Evolutionary conservation across 2,113 vertebrate genomes (phyloP).

Genomic region (Nannobrachium achirus): DNA sequence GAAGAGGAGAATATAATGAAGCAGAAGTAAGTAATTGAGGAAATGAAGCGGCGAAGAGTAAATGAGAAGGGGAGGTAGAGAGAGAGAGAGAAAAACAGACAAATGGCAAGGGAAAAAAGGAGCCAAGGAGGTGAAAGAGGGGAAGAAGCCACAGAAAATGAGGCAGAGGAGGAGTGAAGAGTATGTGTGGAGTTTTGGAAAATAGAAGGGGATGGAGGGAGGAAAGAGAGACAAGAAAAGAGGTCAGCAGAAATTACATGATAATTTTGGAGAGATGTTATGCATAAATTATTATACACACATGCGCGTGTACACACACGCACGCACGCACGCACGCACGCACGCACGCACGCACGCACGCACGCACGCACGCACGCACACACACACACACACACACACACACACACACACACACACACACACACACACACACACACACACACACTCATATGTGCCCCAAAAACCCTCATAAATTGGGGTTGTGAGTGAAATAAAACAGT

Average conservation of each 20-base stretch:
- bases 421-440: not conserved
- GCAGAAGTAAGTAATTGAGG: not conserved
- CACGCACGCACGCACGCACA: too few species aligned
- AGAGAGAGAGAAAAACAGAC: not conserved
- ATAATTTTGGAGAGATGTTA: too few species aligned
- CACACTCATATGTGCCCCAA: too few species aligned
- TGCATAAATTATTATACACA: too few species aligned
- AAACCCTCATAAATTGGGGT: too few species aligned
- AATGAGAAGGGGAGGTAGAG: not conserved
- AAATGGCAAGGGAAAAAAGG: not conserved
- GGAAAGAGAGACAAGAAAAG: constrained; percentile 12
- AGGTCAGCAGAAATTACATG: constrained; percentile 24
- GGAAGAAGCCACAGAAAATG: not conserved
- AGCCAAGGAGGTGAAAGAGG: not conserved
- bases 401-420: not conserved
- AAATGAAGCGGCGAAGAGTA: not conserved
- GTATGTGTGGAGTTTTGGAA: not conserved
- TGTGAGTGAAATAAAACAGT: too few species aligned
- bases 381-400: too few species aligned
- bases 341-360: too few species aligned
- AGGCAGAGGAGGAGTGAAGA: not conserved
- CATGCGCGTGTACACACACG: too few species aligned
- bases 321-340: too few species aligned
- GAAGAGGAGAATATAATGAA: not conserved
- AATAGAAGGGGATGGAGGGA: constrained; percentile 3